Evolutionary conservation across 2,113 vertebrate genomes (phyloP).

Genomic region (Forbesichthys papilliferus): DNA sequence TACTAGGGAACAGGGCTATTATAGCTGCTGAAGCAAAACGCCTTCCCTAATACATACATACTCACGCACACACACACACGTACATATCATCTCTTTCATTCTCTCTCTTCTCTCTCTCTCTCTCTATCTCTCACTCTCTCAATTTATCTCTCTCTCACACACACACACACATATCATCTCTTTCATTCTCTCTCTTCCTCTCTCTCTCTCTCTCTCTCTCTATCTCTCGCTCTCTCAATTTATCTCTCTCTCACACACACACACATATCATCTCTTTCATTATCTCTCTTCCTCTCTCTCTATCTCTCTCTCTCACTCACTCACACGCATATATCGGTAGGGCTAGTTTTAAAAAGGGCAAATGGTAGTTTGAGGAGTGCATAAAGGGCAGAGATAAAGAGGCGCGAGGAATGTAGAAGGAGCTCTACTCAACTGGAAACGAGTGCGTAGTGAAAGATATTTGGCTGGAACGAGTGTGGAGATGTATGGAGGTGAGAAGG

Average conservation of each 20-base stretch:
- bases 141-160: too few relatives aligned
- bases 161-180: too few relatives aligned
- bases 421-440: slow-evolving; percentile 40
- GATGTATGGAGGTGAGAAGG: slow-evolving; percentile 47
- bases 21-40: slow-evolving; percentile 38
- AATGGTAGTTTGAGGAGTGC: slow-evolving; percentile 13
- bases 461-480: not conserved
- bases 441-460: not conserved
- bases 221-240: too few relatives aligned
- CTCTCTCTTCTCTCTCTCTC: not conserved
- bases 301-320: not conserved
- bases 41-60: slow-evolving; percentile 25
- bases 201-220: too few relatives aligned
- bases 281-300: too few relatives aligned
- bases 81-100: too few relatives aligned
- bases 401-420: slow-evolving; percentile 2
- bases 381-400: slow-evolving; percentile 29
- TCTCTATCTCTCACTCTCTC: not conserved
- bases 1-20: slow-evolving; percentile 28
- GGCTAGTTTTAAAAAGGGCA: slow-evolving; percentile 21
- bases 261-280: not conserved
- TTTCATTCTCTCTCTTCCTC: too few relatives aligned
- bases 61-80: not conserved
- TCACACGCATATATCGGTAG: slow-evolving; percentile 12
- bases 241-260: slow-evolving; percentile 5